Evolutionary conservation across 2,113 vertebrate species (phyloP).

Genomic region (Megaceryle torquata): DNA sequence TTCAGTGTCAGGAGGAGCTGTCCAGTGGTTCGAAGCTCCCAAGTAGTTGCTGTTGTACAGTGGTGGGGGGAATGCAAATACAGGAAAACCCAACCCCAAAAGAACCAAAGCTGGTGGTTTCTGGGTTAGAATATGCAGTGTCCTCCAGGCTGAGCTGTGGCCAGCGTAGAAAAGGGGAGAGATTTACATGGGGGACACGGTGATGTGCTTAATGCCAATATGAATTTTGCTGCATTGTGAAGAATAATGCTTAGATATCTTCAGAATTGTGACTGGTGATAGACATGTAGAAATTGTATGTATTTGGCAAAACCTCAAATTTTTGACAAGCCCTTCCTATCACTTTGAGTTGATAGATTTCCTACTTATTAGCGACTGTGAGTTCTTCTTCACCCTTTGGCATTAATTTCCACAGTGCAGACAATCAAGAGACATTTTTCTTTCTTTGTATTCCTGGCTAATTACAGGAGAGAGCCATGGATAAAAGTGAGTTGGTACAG

Average conservation of each 20-base stretch:
- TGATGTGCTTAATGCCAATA: neutral
- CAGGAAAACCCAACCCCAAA: neutral
- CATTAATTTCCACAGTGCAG: neutral
- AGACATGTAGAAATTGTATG: neutral
- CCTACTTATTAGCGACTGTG: neutral
- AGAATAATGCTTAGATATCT: neutral
- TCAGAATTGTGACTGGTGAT: neutral
- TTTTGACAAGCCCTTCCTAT: neutral
- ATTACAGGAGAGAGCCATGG: slow-evolving; percentile 86
- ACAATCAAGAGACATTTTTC: neutral
- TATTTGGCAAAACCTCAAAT: neutral
- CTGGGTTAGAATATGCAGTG: neutral
- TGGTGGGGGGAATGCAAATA: neutral
- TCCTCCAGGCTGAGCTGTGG: neutral
- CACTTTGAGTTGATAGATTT: neutral
- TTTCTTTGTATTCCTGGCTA: neutral
- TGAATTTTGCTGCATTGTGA: neutral
- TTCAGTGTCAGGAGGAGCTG: neutral
- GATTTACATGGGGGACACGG: rapidly evolving
- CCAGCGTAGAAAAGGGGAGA: neutral
- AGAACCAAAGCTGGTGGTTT: neutral
- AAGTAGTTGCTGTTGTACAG: neutral
- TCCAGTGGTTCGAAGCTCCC: neutral
- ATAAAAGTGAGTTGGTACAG: slow-evolving; percentile 97
- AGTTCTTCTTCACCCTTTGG: neutral